Conservation (phyloP, 2,113 vertebrate species). For the Hiodon tergisus region DNA sequence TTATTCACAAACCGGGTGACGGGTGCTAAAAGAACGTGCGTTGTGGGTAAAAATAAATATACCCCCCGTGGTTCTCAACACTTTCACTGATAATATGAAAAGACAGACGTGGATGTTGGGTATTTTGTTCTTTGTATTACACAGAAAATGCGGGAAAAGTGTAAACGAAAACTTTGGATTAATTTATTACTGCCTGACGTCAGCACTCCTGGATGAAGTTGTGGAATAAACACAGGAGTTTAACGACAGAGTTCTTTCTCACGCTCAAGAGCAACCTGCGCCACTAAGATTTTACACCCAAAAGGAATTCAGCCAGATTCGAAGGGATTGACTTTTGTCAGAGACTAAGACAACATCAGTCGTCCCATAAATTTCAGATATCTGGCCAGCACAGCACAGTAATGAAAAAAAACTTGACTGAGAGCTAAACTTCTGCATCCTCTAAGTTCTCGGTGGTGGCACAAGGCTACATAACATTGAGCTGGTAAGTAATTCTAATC, state of each 20-base stretch:
- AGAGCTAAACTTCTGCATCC: constrained; percentile 37
- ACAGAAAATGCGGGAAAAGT: not conserved
- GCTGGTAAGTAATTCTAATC: constrained; percentile 43
- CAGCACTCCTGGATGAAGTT: not conserved
- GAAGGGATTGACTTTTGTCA: not conserved
- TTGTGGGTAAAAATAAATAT: not conserved
- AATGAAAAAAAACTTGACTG: constrained; percentile 24
- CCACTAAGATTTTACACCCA: not conserved
- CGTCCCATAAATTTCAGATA: not conserved
- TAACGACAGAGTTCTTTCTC: too few relatives aligned
- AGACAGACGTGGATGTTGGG: not conserved
- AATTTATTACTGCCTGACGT: not conserved
- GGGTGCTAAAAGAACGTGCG: not conserved
- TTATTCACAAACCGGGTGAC: not conserved
- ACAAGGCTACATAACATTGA: constrained; percentile 36
- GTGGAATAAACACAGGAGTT: not conserved
- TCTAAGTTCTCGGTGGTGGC: constrained; percentile 43
- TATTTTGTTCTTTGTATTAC: not conserved
- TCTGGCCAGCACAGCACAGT: not conserved
- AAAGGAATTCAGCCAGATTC: not conserved
- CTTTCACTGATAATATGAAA: not conserved
- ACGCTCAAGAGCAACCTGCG: too few relatives aligned
- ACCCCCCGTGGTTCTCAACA: not conserved
- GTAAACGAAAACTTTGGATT: not conserved
- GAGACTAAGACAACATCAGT: not conserved